phyloP scores from a whole-genome alignment of 2,888 invertebrate genomes.

The Rhamnusium bicolor region DNA sequence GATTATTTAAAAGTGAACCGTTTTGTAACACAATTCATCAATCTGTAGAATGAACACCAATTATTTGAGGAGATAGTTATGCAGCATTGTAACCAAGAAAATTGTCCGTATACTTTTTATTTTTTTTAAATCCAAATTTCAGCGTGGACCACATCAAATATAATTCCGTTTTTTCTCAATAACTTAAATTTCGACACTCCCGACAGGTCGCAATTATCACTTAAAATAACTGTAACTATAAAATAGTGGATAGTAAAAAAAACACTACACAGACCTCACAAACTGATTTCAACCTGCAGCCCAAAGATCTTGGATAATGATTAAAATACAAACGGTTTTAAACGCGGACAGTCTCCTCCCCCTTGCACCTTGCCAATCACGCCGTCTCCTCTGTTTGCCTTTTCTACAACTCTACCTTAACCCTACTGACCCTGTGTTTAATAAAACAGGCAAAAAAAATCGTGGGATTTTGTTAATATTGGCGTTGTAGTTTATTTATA shows the following conservation, averaged over 20 bases:
- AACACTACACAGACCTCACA: constrained; percentile 38
- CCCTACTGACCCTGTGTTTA: constrained; percentile 47
- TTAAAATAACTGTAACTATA: constrained; percentile 14
- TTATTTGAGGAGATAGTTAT: too few species aligned
- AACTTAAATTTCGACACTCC: background rate
- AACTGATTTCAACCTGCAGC: constrained; percentile 35
- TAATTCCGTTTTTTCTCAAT: background rate
- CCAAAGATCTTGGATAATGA: constrained; percentile 22
- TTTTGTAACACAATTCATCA: too few species aligned
- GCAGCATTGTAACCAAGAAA: too few species aligned
- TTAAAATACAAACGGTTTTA: constrained; percentile 63
- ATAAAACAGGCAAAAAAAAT: background rate
- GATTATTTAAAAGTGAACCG: too few species aligned
- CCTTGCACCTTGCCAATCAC: constrained; percentile 66
- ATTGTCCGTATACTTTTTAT: too few species aligned
- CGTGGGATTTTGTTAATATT: constrained; percentile 11
- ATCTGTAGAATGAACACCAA: too few species aligned
- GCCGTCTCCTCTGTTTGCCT: constrained; percentile 53
- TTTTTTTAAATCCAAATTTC: too few species aligned
- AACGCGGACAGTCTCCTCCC: constrained; percentile 62
- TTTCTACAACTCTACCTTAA: constrained; percentile 51
- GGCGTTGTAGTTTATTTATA: background rate
- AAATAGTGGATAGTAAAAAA: constrained; percentile 18
- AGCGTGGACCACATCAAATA: too few species aligned
- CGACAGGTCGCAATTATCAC: background rate